phyloP scores from a whole-genome alignment of 2,888 invertebrate genomes.

The Drosophila lutescens region DNA sequence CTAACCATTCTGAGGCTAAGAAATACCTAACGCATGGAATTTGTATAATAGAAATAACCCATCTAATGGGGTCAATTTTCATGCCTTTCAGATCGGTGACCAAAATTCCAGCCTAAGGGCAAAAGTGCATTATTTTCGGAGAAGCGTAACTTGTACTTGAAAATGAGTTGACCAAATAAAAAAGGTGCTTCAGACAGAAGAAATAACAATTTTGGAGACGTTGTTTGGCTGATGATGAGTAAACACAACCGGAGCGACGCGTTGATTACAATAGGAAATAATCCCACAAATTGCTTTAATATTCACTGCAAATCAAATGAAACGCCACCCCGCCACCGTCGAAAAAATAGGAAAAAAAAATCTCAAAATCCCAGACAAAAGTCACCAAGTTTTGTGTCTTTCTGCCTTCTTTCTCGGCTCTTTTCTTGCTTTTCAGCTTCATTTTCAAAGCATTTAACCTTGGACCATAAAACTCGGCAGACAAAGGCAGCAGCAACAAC shows the following conservation, averaged over 20 bases:
- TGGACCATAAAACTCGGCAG: slow-evolving; percentile 76
- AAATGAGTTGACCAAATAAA: slow-evolving; percentile 64
- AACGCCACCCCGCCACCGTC: slow-evolving; percentile 31
- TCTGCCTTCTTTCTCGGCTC: slow-evolving; percentile 31
- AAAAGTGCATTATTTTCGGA: slow-evolving; percentile 18
- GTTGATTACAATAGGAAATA: slow-evolving; percentile 81
- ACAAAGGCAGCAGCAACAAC: slow-evolving; percentile 48
- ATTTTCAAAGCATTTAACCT: slow-evolving; percentile 74
- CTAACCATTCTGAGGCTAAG: slow-evolving; percentile 2
- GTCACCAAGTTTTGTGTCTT: slow-evolving; percentile 58
- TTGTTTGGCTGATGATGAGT: slow-evolving; percentile 62
- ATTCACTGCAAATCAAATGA: slow-evolving; percentile 82
- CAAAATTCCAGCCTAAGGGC: slow-evolving; percentile 14
- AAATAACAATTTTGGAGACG: slow-evolving; percentile 22
- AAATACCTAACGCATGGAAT: neutral
- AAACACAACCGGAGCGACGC: slow-evolving; percentile 49
- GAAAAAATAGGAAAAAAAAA: slow-evolving; percentile 21
- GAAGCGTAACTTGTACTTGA: slow-evolving; percentile 67
- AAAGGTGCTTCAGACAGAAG: slow-evolving; percentile 16
- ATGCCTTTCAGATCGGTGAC: slow-evolving; percentile 55
- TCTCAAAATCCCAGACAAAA: slow-evolving; percentile 57
- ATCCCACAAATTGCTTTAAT: slow-evolving; percentile 81
- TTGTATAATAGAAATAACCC: neutral
- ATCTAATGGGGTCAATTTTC: slow-evolving; percentile 75
- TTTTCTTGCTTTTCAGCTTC: slow-evolving; percentile 54